Conservation (phyloP, 2,888 invertebrate genomes). For the Coleophora flavipennella region DNA sequence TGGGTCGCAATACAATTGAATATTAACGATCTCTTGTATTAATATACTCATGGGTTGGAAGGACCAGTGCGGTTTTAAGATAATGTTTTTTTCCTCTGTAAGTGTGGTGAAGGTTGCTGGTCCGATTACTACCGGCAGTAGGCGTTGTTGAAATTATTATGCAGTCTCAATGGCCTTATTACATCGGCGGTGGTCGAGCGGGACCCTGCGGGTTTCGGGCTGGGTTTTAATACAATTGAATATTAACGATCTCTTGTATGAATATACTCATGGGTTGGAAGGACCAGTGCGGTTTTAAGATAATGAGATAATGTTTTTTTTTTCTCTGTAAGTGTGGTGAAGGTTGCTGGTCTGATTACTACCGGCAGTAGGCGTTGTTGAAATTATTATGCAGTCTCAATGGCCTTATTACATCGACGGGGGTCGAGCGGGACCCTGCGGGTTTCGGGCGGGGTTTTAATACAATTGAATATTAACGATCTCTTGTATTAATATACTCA, state of each 20-base stretch:
- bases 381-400: conserved; percentile 69
- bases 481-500: conserved; percentile 47
- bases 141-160: too few species aligned
- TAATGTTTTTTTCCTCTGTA: too few species aligned
- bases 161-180: conserved; percentile 68
- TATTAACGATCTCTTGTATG: conserved; percentile 66
- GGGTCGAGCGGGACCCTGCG: conserved; percentile 34
- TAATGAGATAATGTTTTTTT: too few species aligned
- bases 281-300: too few species aligned
- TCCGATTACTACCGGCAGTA: too few species aligned
- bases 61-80: too few species aligned
- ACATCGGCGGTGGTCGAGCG: conserved; percentile 54
- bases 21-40: conserved; percentile 66
- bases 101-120: too few species aligned
- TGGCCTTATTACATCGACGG: conserved; percentile 65
- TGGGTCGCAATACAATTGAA: conserved; percentile 62
- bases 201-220: conserved; percentile 37
- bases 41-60: conserved; percentile 26
- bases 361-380: too few species aligned
- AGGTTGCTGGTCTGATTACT: too few species aligned
- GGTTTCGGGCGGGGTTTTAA: conserved; percentile 48
- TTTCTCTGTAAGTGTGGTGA: too few species aligned
- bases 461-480: conserved; percentile 70
- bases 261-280: conserved; percentile 26
- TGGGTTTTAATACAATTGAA: conserved; percentile 62